Evolutionary conservation across 2,113 vertebrate species (phyloP).

Genomic region (Pelvicachromis taeniatus): DNA sequence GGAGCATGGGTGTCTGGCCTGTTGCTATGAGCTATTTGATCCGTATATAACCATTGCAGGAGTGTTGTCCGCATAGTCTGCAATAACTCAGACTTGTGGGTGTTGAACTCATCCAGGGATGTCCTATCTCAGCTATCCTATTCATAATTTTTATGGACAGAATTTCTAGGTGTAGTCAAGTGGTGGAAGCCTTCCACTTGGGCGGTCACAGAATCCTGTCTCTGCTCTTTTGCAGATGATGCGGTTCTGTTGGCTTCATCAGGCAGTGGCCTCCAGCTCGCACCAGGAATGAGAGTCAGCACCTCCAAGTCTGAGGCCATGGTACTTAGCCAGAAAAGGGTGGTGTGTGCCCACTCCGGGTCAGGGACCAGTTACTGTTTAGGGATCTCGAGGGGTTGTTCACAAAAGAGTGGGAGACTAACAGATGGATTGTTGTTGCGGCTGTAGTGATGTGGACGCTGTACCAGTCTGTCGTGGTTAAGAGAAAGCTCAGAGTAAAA

Average conservation of each 20-base stretch:
- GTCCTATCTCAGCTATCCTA: neutral
- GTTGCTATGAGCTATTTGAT: neutral
- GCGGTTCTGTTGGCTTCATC: neutral
- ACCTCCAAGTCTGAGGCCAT: neutral
- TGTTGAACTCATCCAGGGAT: neutral
- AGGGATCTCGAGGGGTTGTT: neutral
- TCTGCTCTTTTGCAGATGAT: neutral
- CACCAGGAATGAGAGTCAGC: neutral
- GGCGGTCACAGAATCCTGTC: neutral
- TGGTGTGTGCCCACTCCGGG: neutral
- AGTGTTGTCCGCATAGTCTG: neutral
- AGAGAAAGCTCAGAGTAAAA: fast-evolving
- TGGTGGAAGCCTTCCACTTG: neutral
- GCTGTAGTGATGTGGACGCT: neutral
- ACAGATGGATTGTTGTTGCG: neutral
- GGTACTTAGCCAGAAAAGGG: neutral
- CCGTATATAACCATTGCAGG: neutral
- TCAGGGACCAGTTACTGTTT: neutral
- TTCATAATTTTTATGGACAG: neutral
- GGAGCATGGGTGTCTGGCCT: neutral
- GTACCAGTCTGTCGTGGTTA: neutral
- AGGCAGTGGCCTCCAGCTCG: neutral
- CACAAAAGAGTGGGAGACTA: neutral
- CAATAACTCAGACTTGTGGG: neutral
- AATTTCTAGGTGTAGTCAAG: fast-evolving